These are phyloP conservation scores for Dendrocincla fuliginosa DNA, from an alignment of 2,797 vertebrate genomes.

Conservation along the genomic window DNA sequence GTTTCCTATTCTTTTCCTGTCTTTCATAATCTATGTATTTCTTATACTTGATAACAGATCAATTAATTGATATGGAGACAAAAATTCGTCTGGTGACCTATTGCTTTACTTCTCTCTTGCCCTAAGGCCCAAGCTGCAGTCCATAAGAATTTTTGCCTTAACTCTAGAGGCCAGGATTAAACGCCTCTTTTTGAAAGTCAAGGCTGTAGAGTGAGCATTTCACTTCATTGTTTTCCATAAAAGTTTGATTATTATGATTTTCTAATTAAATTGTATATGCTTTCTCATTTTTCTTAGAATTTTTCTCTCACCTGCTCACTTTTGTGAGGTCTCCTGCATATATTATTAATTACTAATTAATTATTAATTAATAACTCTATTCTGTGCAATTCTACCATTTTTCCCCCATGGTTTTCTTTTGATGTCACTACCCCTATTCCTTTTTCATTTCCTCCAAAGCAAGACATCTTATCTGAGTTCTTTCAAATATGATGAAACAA, in stretches of 20 bases:
- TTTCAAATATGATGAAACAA: constrained; percentile 40
- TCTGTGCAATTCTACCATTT: neutral
- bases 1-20: neutral
- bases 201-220: neutral
- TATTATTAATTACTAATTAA: neutral
- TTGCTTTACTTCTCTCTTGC: neutral
- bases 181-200: neutral
- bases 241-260: neutral
- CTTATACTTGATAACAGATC: neutral
- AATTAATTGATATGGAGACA: neutral
- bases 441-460: constrained; percentile 56
- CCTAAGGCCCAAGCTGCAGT: neutral
- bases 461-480: constrained; percentile 34
- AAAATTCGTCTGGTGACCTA: neutral
- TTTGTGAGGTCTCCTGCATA: neutral
- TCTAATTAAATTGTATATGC: neutral
- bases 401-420: neutral
- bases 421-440: neutral
- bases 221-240: neutral
- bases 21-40: constrained; percentile 12
- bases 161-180: neutral
- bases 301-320: neutral
- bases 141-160: neutral
- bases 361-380: neutral
- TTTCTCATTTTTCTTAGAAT: neutral